Conservation (phyloP, 2,888 invertebrate genomes). For the Zygothrica quintamaculata region DNA sequence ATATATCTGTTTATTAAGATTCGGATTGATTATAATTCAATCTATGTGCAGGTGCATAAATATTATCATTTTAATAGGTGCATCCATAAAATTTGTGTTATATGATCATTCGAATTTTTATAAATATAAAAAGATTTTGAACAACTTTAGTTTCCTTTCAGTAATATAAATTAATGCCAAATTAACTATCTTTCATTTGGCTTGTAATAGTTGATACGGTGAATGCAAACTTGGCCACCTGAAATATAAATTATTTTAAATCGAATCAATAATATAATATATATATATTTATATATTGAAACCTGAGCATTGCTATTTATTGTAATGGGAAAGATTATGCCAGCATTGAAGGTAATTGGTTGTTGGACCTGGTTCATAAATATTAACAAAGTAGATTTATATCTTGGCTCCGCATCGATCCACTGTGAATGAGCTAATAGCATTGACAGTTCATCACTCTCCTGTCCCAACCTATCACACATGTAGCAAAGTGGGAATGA, state of each 20-base stretch:
- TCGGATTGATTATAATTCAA: no score
- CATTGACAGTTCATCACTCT: neutral
- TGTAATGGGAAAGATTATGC: conserved; percentile 33
- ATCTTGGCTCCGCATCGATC: conserved; percentile 9
- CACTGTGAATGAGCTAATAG: neutral
- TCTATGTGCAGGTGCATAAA: no score
- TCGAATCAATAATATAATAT: neutral
- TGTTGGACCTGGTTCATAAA: conserved; percentile 36
- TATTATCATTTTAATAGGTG: no score
- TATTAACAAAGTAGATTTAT: conserved; percentile 9
- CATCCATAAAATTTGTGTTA: no score
- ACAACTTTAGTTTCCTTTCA: no score
- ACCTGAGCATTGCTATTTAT: conserved; percentile 39
- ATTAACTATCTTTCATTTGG: conserved; percentile 27
- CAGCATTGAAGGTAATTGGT: conserved; percentile 28
- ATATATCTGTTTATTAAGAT: no score
- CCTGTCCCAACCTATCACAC: neutral
- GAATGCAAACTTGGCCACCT: conserved; percentile 53
- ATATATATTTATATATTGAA: neutral
- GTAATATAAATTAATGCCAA: conserved; percentile 4
- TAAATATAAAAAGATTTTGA: no score
- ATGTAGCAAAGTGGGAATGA: conserved; percentile 1
- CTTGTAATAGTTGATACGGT: conserved; percentile 46
- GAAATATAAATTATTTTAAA: neutral
- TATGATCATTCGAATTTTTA: no score